Conservation (phyloP, 2,797 vertebrate species). For the Typhlichthys subterraneus region DNA sequence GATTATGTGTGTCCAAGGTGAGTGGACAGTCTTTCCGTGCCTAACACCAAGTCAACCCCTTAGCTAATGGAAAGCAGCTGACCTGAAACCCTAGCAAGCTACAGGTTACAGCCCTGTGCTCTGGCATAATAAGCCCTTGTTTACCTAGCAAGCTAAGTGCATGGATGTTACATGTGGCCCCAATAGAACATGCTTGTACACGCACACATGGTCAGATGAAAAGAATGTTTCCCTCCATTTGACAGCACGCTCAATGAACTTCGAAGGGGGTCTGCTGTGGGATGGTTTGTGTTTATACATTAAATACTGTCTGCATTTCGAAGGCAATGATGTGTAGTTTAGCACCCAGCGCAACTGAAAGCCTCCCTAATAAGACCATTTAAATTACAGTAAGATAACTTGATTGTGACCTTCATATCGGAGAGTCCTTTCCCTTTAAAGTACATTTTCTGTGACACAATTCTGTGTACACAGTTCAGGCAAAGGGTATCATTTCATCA, state of each 20-base stretch:
- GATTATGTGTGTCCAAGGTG: slow-evolving; percentile 6
- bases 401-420: slow-evolving; percentile 2
- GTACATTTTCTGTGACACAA: not conserved
- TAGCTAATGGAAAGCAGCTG: slow-evolving; percentile 75
- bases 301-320: not conserved
- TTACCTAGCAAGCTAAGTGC: slow-evolving; percentile 68
- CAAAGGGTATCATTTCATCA: slow-evolving; percentile 29
- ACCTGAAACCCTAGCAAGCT: slow-evolving; percentile 66
- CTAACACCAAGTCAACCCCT: slow-evolving; percentile 49
- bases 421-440: not conserved
- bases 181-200: slow-evolving; percentile 57
- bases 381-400: slow-evolving; percentile 1
- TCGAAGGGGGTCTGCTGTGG: slow-evolving; percentile 16
- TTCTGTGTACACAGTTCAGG: slow-evolving; percentile 14
- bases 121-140: slow-evolving; percentile 67
- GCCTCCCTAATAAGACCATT: not conserved
- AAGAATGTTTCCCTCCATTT: slow-evolving; percentile 53
- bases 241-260: slow-evolving; percentile 50
- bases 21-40: slow-evolving; percentile 39
- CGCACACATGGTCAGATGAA: slow-evolving; percentile 53
- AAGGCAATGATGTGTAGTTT: not conserved
- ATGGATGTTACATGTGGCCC: slow-evolving; percentile 70
- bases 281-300: slow-evolving; percentile 2
- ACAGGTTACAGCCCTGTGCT: slow-evolving; percentile 56
- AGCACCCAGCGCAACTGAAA: not conserved